Evolutionary conservation across 30 jellyfish, hydroid and myxozoan genomes (phyloP), one percentile per base, ranked within the genome.

Genomic region (Aurelia aurita): DNA sequence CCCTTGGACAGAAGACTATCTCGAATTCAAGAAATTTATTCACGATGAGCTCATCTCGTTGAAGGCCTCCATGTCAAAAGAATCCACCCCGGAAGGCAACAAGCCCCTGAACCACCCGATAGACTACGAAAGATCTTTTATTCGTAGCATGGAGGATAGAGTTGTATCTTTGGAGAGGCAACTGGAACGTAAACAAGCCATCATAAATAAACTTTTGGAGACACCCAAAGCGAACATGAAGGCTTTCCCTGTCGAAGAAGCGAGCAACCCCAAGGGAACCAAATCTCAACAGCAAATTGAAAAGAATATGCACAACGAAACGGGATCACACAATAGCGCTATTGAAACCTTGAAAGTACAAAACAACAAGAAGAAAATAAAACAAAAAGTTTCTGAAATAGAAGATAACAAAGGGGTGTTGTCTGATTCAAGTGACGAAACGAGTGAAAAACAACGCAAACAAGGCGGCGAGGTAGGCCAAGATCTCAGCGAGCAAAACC

Each of bases 211-310:
- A 44, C 83, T 71, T 43, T 44, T 71, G 83, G 68, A 31, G 68
- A 71, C 66, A 34, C 83, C 83, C 45, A 71, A 71, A 43, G 83
- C 31, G 58, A 67, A 71, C 43, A 71, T 32, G 39, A 71, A 16
- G 83, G 68, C 83, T 29, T 71, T 71, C 68, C 31, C 3, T 71
- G 67, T 44, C 68, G 68, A 71, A 9, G 83, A 71, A 71, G 83
- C 32, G 83, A 34, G 55, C 23, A 71, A 71, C 19, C 69, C 68
- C 66, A 32, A 32, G 44, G 5, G 44, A 32, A 5, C 44, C 2
- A 32, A 32, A 1, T 5, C 44, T 32, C 44, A 32, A 32, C 44
- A 32, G 44, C 44, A 32, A 71, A 20, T 35, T 22, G 58, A 71
- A 67, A 49, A 28, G 63, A 68, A 68, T 68, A 19, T 61, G 63